Base-by-base conservation (phyloP, 2,113 vertebrate species). In the Emydocephalus ijimae region DNA sequence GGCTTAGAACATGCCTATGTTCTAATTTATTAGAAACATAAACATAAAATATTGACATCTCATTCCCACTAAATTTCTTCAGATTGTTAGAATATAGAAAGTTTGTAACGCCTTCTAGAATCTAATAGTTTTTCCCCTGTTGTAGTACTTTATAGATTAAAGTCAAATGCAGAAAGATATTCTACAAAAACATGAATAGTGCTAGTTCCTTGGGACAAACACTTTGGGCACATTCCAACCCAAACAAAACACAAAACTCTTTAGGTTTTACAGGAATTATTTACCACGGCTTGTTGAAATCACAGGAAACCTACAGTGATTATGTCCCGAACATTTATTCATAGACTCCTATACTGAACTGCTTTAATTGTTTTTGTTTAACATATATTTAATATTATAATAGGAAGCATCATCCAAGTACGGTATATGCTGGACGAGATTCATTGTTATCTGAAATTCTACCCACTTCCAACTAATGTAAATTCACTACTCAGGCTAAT, bases 1-100 rank as follows among this genome's bases (percentile, higher is more conserved):
- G 87, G 64, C 87, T 55, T 85, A 85, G 64, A 85, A 57, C 54
- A 48, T 89, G 52, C 26, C 91, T 89, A 12, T 48, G 87, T 26
- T 54, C n/a, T 92, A 85, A 92, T 92, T 89, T 69, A 81, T 81
- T 89, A 39, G 5, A 89, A 92, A 92, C 81, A 89, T 48, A 56
- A 39, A 26, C 52, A 89, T 85, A 85, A 48, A 48, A 85, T 92
- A 85, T 26, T 88, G n/a, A 59, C 26, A 45, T 85, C 39, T 55
- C 52, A n/a, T 89, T 88, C 89, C 39, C 91, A 48, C 64, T 23
- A 39, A 92, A 54, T 92, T 85, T 43, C 26, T 54, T 57, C 91
- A 56, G 61, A 92, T 89, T n/a, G 52, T 89, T 92, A 92, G 89
- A 92, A 39, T 64, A 92, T 64, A 81, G 39, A 89, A 81, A 20